Base-by-base conservation (phyloP, 2,888 invertebrate genomes). In the Lissonota sp. region DNA sequence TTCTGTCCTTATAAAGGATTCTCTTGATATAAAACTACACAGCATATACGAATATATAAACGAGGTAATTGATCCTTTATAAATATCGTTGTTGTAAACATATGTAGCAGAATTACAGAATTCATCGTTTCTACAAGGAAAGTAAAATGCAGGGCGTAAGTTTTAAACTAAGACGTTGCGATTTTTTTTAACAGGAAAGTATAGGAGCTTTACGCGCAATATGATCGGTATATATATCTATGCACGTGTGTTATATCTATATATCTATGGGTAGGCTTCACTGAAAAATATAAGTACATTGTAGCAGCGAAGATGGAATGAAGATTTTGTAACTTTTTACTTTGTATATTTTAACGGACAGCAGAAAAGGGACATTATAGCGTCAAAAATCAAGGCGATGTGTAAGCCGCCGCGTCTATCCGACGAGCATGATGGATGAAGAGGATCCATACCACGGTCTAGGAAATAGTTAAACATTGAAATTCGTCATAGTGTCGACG, bases 181-280 rank as follows among this genome's bases (percentile, higher is more conserved):
- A 82, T 82, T 80, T 82, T 80, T 82, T 78, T 7, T 75, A 80
- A 74, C 83, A 82, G 83, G 83, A 80, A 62, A 63, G 60, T 46
- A 80, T 66, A n/a, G 78, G 49, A 57, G 44, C 26, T 26, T 26
- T 26, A 5, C 0, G 53, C 46, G 40, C 39, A 44, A 14, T n/a
- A 42, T 8, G 12, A 3, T 14, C 40, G 12, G 57, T 55, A 16
- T 55, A 14, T 39, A 5, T 55, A 14, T 55, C 16, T 49, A 62
- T 49, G 8, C 8, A 14, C n/a, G 6, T 8, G 12, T 40, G 40
- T 42, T 46, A 5, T 58, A 6, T 39, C 12, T 10, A 51, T 66
- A 12, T 51, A 7, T 39, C n/a, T n/a, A n/a, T n/a, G n/a, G n/a
- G 4, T 8, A 40, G 39, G 37, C 55, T 14, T 12, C 53, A 14